These are phyloP conservation scores for Drosophila austrosaltans DNA, from an alignment of 2,888 invertebrate species.

Conservation along the genomic window DNA sequence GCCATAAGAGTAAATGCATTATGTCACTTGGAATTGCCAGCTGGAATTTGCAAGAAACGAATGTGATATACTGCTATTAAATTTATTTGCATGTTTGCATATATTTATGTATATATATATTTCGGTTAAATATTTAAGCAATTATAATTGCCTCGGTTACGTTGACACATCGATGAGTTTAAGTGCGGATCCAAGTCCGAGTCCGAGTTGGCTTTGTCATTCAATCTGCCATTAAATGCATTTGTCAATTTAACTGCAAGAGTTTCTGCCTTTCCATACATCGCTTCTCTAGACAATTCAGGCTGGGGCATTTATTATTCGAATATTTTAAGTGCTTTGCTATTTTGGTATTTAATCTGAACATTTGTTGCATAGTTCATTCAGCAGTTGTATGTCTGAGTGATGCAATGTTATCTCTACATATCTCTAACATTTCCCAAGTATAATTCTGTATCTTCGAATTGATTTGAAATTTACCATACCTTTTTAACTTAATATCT, in stretches of 20 bases:
- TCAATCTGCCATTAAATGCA: constrained; percentile 4
- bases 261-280: not conserved
- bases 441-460: not conserved
- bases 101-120: not conserved
- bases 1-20: too few species aligned
- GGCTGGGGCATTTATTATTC: constrained; percentile 66
- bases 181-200: not conserved
- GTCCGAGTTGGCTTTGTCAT: not conserved
- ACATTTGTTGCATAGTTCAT: constrained; percentile 76
- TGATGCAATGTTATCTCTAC: constrained; percentile 3
- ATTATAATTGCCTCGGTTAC: constrained; percentile 56
- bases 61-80: not conserved
- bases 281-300: not conserved
- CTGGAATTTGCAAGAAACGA: not conserved
- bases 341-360: constrained; percentile 75
- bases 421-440: not conserved
- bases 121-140: constrained; percentile 58
- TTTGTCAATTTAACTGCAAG: not conserved
- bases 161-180: not conserved
- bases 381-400: not conserved
- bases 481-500: constrained; percentile 17
- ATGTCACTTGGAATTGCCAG: too few species aligned
- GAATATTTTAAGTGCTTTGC: constrained; percentile 73
- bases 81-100: not conserved
- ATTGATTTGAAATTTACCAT: constrained; percentile 62